Conservation (phyloP, 2,797 vertebrate genomes). For the Rachycentron canadum region DNA sequence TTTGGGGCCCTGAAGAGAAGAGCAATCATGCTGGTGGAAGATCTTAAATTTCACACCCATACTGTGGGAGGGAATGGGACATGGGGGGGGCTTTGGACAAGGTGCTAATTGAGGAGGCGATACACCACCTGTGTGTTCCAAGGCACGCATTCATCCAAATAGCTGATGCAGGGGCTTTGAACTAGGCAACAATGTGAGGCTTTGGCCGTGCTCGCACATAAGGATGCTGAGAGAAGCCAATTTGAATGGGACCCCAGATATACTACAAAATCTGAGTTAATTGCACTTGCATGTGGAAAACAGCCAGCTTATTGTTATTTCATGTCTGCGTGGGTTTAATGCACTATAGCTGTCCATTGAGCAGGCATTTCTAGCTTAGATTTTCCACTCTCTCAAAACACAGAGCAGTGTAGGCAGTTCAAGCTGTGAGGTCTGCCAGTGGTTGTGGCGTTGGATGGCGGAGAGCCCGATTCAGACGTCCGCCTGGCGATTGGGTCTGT, state of each 20-base stretch:
- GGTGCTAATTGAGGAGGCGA: conserved; percentile 81
- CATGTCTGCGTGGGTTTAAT: conserved; percentile 42
- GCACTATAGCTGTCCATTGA: conserved; percentile 21
- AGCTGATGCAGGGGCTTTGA: conserved; percentile 65
- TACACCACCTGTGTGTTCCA: conserved; percentile 62
- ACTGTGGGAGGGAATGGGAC: conserved; percentile 59
- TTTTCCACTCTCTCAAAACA: conserved; percentile 9
- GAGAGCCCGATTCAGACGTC: conserved; percentile 64
- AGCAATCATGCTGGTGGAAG: conserved; percentile 50
- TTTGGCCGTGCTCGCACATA: conserved; percentile 18
- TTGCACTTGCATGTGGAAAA: conserved; percentile 63
- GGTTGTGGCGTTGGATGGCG: conserved; percentile 27
- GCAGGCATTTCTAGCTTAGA: conserved; percentile 7
- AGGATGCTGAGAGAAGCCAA: conserved; percentile 62
- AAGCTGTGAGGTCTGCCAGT: conserved; percentile 30
- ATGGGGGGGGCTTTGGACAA: conserved; percentile 59
- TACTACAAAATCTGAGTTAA: conserved; percentile 43
- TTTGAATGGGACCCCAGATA: conserved; percentile 63
- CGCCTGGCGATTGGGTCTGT: conserved; percentile 64
- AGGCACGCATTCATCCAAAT: conserved; percentile 49
- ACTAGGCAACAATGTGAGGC: conserved; percentile 35
- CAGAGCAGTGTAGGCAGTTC: conserved; percentile 14
- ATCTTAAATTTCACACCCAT: conserved; percentile 68
- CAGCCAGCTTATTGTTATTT: conserved; percentile 48
- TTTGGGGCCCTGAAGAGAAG: conserved; percentile 48